Conservation (phyloP, 2,797 vertebrate species). For the Lithobates pipiens region DNA sequence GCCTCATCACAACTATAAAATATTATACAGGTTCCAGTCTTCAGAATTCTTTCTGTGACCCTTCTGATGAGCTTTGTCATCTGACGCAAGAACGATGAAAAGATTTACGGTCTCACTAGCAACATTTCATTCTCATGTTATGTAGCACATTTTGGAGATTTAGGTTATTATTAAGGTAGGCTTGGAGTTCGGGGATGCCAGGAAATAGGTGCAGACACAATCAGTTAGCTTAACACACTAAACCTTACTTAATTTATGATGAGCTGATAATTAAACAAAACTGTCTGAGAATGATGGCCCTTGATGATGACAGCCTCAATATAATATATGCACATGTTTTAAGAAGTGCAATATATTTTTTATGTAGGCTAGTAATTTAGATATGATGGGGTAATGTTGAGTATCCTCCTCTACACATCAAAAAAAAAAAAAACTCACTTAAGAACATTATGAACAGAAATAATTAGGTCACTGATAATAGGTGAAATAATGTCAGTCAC, state of each 20-base stretch:
- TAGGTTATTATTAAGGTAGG: background rate
- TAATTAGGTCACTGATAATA: background rate
- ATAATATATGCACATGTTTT: slow-evolving; percentile 1
- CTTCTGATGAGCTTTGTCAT: background rate
- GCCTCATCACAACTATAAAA: background rate
- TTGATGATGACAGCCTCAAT: background rate
- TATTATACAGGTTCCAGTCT: background rate
- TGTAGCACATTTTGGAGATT: background rate
- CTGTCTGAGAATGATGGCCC: background rate
- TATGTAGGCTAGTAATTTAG: background rate
- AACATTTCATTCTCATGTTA: background rate
- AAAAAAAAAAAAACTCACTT: background rate
- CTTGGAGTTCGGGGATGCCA: background rate
- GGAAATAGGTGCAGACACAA: background rate
- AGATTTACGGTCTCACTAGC: background rate
- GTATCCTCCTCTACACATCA: background rate
- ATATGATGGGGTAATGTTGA: background rate
- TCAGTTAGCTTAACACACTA: background rate
- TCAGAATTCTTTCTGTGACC: background rate
- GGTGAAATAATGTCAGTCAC: background rate
- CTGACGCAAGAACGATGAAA: background rate
- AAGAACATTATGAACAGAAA: background rate
- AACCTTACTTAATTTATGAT: background rate
- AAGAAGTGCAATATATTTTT: background rate
- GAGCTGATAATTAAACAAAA: background rate